A percentile compares a stretch with the other conserved stretches of the same genome.
Conservation (phyloP, 2,797 vertebrate genomes). For the Cossypha dichroa region DNA sequence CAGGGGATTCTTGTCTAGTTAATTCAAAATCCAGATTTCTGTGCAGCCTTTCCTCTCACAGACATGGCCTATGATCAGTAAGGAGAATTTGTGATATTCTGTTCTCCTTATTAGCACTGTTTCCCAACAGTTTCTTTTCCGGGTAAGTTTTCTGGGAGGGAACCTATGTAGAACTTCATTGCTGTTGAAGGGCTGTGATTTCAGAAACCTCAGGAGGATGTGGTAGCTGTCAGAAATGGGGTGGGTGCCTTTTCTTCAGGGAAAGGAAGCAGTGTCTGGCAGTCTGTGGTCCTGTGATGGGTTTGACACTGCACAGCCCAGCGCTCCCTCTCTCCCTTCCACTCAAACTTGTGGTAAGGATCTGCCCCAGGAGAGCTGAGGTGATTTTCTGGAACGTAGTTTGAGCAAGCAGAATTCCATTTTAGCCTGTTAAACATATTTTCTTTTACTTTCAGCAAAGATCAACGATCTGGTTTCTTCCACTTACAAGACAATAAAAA, state of each 20-base stretch:
- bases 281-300: not conserved
- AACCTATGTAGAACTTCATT: not conserved
- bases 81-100: not conserved
- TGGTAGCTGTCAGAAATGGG: not conserved
- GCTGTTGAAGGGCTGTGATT: not conserved
- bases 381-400: not conserved
- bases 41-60: not conserved
- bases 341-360: not conserved
- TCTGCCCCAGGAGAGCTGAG: not conserved
- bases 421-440: not conserved
- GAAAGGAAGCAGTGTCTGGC: not conserved
- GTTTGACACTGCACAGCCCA: not conserved
- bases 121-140: not conserved
- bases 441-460: constrained; percentile 85
- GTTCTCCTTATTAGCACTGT: not conserved
- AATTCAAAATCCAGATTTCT: constrained; percentile 4
- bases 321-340: not conserved
- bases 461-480: constrained; percentile 91
- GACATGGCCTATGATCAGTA: not conserved
- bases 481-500: constrained; percentile 93
- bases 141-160: not conserved
- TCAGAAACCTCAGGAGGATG: not conserved
- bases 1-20: not conserved
- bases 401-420: not conserved
- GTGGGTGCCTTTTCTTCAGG: not conserved